phyloP scores from a whole-genome alignment of 2,113 vertebrate genomes.

The Eurystomus gularis region DNA sequence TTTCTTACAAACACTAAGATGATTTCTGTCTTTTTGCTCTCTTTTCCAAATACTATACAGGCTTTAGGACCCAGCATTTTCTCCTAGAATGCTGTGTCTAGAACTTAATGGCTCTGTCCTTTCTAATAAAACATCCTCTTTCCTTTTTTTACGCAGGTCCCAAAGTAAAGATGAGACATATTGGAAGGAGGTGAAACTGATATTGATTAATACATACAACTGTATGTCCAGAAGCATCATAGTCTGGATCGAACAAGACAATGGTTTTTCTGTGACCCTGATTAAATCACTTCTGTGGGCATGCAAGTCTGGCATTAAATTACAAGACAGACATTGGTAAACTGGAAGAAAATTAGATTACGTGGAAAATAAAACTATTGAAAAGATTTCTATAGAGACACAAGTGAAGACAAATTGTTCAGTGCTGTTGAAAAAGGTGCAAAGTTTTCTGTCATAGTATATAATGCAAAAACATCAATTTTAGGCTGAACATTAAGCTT shows the following conservation, averaged over 20 bases:
- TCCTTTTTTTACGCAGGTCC: fast-evolving
- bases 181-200: neutral
- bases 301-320: neutral
- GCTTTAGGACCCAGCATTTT: neutral
- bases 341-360: neutral
- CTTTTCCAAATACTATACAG: neutral
- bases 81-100: neutral
- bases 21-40: neutral
- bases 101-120: neutral
- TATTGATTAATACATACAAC: neutral
- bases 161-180: neutral
- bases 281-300: neutral
- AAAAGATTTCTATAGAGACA: neutral
- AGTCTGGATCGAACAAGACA: neutral
- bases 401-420: neutral
- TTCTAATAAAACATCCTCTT: neutral
- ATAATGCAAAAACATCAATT: neutral
- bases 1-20: neutral
- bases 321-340: neutral
- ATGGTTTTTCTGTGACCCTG: neutral
- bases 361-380: neutral
- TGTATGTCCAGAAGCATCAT: neutral
- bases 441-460: neutral
- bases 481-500: neutral
- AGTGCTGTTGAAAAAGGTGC: fast-evolving